Evolutionary conservation across 92 coral and sea anemone species (phyloP).

Genomic region (Porites evermanni): DNA sequence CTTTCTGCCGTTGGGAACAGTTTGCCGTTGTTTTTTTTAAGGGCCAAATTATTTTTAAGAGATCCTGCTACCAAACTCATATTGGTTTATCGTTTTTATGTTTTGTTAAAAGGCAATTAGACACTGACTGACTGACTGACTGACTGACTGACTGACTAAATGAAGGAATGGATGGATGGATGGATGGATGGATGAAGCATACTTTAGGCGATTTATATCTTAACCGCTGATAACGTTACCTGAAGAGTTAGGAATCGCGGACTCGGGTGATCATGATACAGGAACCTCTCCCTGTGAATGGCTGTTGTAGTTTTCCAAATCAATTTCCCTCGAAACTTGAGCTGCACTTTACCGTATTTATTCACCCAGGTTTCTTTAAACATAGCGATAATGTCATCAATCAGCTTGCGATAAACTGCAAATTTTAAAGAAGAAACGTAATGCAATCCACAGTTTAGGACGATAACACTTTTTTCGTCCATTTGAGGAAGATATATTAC

Average conservation of each 20-base stretch:
- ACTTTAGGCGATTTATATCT: background rate
- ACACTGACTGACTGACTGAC: background rate
- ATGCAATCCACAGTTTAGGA: conserved; percentile 88
- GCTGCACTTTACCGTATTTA: conserved; percentile 26
- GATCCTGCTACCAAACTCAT: too few species aligned
- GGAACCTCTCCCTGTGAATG: conserved; percentile 77
- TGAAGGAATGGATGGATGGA: background rate
- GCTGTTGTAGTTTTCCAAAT: conserved; percentile 96
- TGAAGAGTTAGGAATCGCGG: conserved; percentile 86
- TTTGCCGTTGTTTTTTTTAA: too few species aligned
- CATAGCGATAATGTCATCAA: conserved; percentile 71
- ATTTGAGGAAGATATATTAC: conserved; percentile 79
- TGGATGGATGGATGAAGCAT: background rate
- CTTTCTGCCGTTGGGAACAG: too few species aligned
- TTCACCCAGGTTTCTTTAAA: conserved; percentile 44
- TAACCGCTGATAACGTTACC: conserved; percentile 30
- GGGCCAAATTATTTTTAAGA: too few species aligned
- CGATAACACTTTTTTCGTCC: conserved; percentile 91
- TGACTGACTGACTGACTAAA: background rate
- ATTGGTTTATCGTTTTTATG: too few species aligned
- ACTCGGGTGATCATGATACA: conserved; percentile 82
- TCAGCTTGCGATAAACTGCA: conserved; percentile 75
- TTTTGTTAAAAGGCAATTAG: too few species aligned
- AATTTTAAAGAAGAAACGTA: conserved; percentile 83
- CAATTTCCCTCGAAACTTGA: conserved; percentile 71